These are phyloP conservation scores for Gnatocerus cornutus DNA, from an alignment of 2,888 invertebrate species.

Conservation along the genomic window DNA sequence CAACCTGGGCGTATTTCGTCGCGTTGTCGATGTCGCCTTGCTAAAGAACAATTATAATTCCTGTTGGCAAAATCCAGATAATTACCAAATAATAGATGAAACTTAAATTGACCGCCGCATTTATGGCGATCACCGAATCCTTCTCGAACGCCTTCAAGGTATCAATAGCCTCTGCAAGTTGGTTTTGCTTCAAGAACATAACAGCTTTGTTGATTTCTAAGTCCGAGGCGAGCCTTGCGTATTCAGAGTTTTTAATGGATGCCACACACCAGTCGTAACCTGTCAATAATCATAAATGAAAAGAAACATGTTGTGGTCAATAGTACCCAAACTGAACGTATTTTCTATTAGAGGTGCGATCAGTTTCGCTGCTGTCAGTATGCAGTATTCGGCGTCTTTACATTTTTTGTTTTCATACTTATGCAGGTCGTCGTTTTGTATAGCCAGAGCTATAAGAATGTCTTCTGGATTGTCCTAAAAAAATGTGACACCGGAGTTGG, in stretches of 20 bases:
- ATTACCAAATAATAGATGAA: conserved; percentile 86
- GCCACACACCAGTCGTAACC: conserved; percentile 92
- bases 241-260: conserved; percentile 92
- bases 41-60: conserved; percentile 69
- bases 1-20: conserved; percentile 82
- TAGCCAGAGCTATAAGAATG: conserved; percentile 74
- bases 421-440: conserved; percentile 85
- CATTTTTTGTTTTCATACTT: conserved; percentile 82
- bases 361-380: conserved; percentile 90
- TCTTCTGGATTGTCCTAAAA: conserved; percentile 69
- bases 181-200: conserved; percentile 87
- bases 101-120: conserved; percentile 89
- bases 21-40: conserved; percentile 87
- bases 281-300: conserved; percentile 41
- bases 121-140: conserved; percentile 87
- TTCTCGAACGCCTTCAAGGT: conserved; percentile 90
- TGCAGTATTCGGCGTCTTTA: conserved; percentile 85
- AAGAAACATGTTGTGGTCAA: background rate
- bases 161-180: conserved; percentile 86
- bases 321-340: conserved; percentile 77
- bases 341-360: conserved; percentile 89
- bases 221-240: conserved; percentile 87
- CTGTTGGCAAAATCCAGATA: too few relatives aligned
- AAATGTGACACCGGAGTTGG: too few relatives aligned
- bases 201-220: conserved; percentile 93